Conservation (phyloP, 2,113 vertebrate species). For the Archilochus colubris region DNA sequence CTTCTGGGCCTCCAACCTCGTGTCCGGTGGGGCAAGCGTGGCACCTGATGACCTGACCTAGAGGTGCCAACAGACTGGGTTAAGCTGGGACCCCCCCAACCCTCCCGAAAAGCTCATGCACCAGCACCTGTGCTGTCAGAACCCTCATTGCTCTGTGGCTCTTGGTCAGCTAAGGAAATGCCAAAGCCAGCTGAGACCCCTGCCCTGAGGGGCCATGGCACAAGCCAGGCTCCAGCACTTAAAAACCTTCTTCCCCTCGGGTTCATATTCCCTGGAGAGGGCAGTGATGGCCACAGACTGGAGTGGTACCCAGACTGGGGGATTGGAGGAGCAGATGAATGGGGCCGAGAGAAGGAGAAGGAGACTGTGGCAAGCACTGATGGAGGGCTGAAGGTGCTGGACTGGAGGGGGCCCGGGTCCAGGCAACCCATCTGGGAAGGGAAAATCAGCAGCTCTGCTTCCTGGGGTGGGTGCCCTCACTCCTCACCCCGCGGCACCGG, state of each 20-base stretch:
- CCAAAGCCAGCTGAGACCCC: neutral
- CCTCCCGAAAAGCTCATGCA: neutral
- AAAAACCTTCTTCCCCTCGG: neutral
- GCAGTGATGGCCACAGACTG: accelerated
- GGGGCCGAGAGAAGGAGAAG: no score
- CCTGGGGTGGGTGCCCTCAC: no score
- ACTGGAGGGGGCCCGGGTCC: accelerated
- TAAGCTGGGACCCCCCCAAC: neutral
- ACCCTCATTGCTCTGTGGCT: accelerated
- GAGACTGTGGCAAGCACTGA: neutral
- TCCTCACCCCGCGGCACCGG: neutral
- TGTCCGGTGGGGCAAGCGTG: neutral
- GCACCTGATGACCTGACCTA: conserved; percentile 3
- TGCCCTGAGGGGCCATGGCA: accelerated
- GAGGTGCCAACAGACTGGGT: neutral
- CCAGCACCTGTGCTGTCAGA: neutral
- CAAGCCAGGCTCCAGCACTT: accelerated
- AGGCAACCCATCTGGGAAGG: neutral
- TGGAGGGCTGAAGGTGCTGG: no score
- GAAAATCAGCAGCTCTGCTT: neutral
- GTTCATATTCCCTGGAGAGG: no score
- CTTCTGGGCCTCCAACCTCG: neutral
- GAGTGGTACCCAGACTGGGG: neutral
- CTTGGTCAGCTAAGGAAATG: no score
- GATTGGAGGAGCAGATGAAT: no score